A percentile compares a stretch with the other conserved stretches of the same genome.
Evolutionary conservation across 1,140 invertebrate genomes (phyloP).

Genomic region (Scaptomyza hsui): DNA sequence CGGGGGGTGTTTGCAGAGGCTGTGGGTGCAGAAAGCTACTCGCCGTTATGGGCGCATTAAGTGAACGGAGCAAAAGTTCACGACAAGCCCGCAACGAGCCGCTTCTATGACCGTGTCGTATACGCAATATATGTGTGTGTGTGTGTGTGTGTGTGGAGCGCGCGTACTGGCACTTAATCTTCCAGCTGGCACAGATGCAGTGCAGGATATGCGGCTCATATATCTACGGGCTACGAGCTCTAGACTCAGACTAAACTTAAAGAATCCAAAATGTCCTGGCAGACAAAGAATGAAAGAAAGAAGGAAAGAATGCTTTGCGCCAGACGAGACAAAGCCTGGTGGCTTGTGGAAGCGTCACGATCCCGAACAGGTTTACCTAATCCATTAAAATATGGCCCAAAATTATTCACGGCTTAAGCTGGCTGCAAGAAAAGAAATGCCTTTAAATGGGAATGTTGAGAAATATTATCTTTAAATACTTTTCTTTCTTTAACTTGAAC

Average conservation of each 20-base stretch:
- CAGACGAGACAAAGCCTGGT: not conserved
- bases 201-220: conserved; percentile 69
- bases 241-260: conserved; percentile 4
- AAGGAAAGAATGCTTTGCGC: not conserved
- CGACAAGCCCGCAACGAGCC: conserved; percentile 42
- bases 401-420: conserved; percentile 1
- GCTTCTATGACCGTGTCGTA: conserved; percentile 62
- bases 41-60: conserved; percentile 47
- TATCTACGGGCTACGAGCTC: conserved; percentile 36
- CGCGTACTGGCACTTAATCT: conserved; percentile 76
- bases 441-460: not conserved
- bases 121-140: conserved; percentile 64
- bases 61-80: conserved; percentile 24
- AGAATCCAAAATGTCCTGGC: conserved; percentile 12
- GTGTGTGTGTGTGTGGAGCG: conserved; percentile 15
- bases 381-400: conserved; percentile 10
- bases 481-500: not conserved
- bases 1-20: not conserved
- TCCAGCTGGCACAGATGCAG: conserved; percentile 73
- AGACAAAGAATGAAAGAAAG: not conserved
- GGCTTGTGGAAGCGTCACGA: not conserved
- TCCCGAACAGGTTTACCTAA: not conserved
- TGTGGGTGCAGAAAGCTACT: conserved; percentile 18
- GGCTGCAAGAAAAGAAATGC: not conserved
- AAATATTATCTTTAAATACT: not conserved